Evolutionary conservation across 2,888 invertebrate species (phyloP).

Genomic region (Tetragnatha montana): DNA sequence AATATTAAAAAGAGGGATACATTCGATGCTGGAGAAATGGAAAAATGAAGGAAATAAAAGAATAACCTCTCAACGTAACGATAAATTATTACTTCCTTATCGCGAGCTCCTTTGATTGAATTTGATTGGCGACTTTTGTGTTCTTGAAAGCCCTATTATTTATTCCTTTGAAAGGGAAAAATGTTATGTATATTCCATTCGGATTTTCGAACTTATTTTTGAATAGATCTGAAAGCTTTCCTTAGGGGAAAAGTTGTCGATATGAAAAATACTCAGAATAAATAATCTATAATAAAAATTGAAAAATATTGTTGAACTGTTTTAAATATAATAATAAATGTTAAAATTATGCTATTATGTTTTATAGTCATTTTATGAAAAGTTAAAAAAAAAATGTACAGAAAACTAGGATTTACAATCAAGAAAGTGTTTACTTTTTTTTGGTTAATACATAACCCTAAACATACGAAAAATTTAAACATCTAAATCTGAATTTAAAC

Average conservation of each 20-base stretch:
- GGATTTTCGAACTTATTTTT: not conserved
- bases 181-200: not conserved
- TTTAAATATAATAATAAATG: too few species aligned
- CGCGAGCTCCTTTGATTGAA: not conserved
- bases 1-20: not conserved
- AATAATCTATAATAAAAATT: not conserved
- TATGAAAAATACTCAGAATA: not conserved
- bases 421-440: too few species aligned
- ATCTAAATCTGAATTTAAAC: too few species aligned
- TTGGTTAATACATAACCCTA: too few species aligned
- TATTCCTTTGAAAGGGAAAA: not conserved
- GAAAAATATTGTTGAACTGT: not conserved
- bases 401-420: too few species aligned
- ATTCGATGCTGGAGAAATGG: not conserved
- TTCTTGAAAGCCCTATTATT: not conserved
- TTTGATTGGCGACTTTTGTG: not conserved
- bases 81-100: not conserved
- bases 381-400: too few species aligned
- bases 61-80: not conserved
- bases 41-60: not conserved
- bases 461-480: too few species aligned
- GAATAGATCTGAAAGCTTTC: not conserved
- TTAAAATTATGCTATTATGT: too few species aligned
- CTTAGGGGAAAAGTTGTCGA: not conserved
- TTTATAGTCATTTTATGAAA: too few species aligned